A percentile compares a stretch with the other conserved stretches of the same genome.
These are phyloP conservation scores for Propithecus deckenii DNA, from an alignment of 2,797 vertebrate genomes.

Conservation along the genomic window DNA sequence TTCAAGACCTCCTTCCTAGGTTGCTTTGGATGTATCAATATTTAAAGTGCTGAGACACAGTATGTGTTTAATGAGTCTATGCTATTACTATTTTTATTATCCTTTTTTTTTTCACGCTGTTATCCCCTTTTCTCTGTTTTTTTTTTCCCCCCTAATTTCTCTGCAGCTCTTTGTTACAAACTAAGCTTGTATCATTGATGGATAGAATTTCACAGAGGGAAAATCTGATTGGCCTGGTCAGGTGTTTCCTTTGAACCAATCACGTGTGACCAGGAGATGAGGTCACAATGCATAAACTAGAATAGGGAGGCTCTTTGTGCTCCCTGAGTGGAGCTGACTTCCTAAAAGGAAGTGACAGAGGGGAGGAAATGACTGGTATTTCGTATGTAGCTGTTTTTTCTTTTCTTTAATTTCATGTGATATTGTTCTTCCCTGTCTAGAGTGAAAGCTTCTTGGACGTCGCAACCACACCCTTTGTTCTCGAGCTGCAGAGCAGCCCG, in stretches of 20 bases:
- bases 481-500: neutral
- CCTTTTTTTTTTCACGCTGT: neutral
- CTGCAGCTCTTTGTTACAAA: neutral
- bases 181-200: too few relatives aligned
- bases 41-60: neutral
- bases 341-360: neutral
- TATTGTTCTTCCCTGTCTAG: neutral
- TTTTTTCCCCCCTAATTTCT: neutral
- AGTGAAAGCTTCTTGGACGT: neutral
- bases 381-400: neutral
- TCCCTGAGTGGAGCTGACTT: neutral
- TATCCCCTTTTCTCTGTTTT: rapidly evolving
- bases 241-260: neutral
- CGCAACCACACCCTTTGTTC: neutral
- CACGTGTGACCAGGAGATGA: neutral
- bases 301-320: neutral
- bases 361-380: neutral
- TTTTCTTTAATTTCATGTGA: neutral
- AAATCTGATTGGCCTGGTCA: neutral
- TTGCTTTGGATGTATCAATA: neutral
- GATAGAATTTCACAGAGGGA: neutral
- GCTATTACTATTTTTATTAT: neutral
- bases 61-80: neutral
- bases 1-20: neutral
- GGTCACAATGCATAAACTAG: neutral